Percentiles rank a stretch among this genome's conserved stretches.
Conservation (phyloP, 2,888 invertebrate genomes). For the Agonopterix subpropinquella region DNA sequence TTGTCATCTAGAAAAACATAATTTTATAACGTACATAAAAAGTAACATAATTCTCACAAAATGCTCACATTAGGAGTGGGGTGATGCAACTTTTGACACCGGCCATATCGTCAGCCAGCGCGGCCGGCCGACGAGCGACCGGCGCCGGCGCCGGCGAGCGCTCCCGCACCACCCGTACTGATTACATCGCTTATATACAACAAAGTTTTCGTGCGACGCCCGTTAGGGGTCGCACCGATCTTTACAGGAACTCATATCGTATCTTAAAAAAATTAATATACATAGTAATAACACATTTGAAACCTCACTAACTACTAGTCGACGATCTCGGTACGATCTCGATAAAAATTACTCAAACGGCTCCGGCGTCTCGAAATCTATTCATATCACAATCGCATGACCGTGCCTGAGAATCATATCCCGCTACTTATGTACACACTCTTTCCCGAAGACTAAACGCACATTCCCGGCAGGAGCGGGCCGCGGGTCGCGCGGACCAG, state of each 20-base stretch:
- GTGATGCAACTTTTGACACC: constrained; percentile 59
- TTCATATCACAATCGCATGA: constrained; percentile 75
- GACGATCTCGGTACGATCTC: constrained; percentile 69
- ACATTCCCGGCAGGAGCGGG: constrained; percentile 30
- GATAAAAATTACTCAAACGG: constrained; percentile 68
- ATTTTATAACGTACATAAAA: constrained; percentile 65
- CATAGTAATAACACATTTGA: constrained; percentile 74
- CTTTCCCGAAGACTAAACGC: constrained; percentile 50
- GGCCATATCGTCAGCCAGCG: constrained; percentile 16
- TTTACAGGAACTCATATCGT: constrained; percentile 76
- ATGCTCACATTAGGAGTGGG: constrained; percentile 70
- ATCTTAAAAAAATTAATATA: constrained; percentile 72
- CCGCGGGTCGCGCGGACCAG: constrained; percentile 21
- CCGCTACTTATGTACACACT: constrained; percentile 74
- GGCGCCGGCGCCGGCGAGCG: no score
- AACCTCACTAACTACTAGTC: constrained; percentile 75
- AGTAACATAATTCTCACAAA: constrained; percentile 73
- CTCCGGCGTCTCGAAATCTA: constrained; percentile 72
- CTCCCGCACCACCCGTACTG: constrained; percentile 30
- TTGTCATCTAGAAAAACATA: constrained; percentile 67
- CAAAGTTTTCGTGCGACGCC: constrained; percentile 55
- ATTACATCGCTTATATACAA: constrained; percentile 69
- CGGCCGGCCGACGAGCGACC: constrained; percentile 7
- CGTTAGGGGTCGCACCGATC: constrained; percentile 50
- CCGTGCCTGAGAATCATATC: constrained; percentile 72